Base-by-base conservation (phyloP, 2,797 vertebrate species). In the Periophthalmus magnuspinnatus region DNA sequence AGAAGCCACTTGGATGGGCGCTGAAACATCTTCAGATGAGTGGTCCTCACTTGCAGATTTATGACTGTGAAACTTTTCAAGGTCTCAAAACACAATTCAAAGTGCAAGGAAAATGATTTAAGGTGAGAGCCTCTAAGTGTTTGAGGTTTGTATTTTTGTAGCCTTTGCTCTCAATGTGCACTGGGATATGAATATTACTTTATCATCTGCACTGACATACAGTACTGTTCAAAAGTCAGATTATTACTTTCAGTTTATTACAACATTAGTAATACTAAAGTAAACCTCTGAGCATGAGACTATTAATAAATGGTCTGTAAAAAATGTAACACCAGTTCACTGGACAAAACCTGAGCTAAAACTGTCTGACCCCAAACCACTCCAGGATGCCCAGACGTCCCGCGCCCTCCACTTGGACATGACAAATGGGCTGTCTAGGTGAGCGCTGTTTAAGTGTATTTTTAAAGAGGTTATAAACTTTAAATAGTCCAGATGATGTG, bases 401-500 rank as follows among this genome's bases (percentile, higher is more conserved):
- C 2, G 63, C 70, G 74, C 76, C 78, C 82, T 75, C 81, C 74
- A 75, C 65, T 61, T 8, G 19, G 67, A 82, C 71, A 32, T 86
- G 69, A 90, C 72, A 72, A 87, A 88, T 74, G 67, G 14, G 65
- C 67, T 58, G n/a, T 74, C 66, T 11, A 5, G 8, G 59, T 65
- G 57, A 13, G 52, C 56, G 33, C 57, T 69, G 55, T 72, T 55
- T 57, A 56, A 78, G 78, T 78, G 79, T 89, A 81, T 86, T 86
- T 75, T 79, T 71, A 58, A 76, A 52, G 52, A 78, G 79, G 81
- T 84, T 77, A 76, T 84, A 84, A 45, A 83, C 72, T 85, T 83
- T 68, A 60, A 69, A 76, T 72, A 67, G 47, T 72, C 71, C 58
- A 72, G 71, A 74, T 59, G 64, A 82, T 77, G 67, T 85, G 83